Conservation (phyloP, 2,797 vertebrate species). For the Monodelphis domestica region DNA sequence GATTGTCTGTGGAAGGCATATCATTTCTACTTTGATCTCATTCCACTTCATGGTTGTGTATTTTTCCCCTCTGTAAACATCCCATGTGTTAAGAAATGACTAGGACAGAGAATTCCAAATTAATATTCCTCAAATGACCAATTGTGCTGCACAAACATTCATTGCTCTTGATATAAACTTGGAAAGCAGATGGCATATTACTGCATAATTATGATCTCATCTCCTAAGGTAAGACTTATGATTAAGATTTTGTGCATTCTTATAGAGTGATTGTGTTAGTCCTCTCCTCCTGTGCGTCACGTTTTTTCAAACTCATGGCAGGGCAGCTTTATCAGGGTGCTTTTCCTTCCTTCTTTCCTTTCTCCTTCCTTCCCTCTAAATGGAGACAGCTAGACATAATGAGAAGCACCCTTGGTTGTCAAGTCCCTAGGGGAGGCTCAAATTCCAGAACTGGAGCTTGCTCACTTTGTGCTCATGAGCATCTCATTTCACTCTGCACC, state of each 20-base stretch:
- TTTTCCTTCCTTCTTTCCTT: neutral
- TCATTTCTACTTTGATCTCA: neutral
- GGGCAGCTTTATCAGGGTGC: neutral
- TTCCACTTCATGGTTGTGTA: neutral
- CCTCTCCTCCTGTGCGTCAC: neutral
- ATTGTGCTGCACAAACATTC: neutral
- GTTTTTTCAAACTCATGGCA: neutral
- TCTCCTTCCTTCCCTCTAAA: neutral
- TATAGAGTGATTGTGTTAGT: neutral
- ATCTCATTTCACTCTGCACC: neutral
- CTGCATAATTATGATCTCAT: slow-evolving; percentile 6
- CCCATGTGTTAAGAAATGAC: neutral
- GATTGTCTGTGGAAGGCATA: neutral
- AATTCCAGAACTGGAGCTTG: neutral
- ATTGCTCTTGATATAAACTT: neutral
- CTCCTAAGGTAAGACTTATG: slow-evolving; percentile 28
- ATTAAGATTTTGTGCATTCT: neutral
- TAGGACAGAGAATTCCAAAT: slow-evolving; percentile 35
- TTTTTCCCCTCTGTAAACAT: neutral
- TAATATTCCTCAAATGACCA: slow-evolving; percentile 6
- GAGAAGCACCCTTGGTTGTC: neutral
- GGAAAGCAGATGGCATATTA: neutral
- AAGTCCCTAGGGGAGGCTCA: too few relatives aligned
- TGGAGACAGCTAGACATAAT: neutral
- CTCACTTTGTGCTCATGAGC: neutral